Evolutionary conservation across 1,140 invertebrate species (phyloP), one percentile per base, ranked within the genome.

Genomic region (Caerostris extrusa): DNA sequence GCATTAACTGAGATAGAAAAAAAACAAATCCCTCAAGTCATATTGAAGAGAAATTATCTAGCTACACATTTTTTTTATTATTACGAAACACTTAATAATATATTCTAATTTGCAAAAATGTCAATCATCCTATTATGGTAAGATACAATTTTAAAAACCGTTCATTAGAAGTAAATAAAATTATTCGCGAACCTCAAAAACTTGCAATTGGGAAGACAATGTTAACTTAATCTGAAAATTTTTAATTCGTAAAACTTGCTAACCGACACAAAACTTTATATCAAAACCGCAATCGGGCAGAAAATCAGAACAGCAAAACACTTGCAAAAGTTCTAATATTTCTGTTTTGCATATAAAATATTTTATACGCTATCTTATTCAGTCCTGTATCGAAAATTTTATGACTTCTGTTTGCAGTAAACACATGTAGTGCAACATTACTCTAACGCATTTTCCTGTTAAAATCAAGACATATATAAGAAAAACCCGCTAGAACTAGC

Each of bases 361-460:
- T 71, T 91, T 81, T 61, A 77, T 77, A 53, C 55, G 71, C 61
- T 91, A 53, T 56, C 82, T 71, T 60, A 91, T 91, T 91, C 82
- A 53, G 57, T 60, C 17, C 17, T 19, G 58, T 88, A 64, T 88
- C 61, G 10, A 19, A 60, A 82, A 56, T 91, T 91, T 91, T 91
- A 91, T 91, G 61, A 56, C 90, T 81, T 81, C 90, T 64, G n/a
- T 91, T 58, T 60, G 12, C 57, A 82, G 53, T 55, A 82, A 82
- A 91, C 50, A 57, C 64, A 67, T 10, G 10, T 34, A 50, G 55
- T 60, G 12, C 50, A 67, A 60, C 60, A 50, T 85, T 85, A 19
- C 83, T 85, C 55, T 60, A 10, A 85, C 56, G 3, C 56, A 6
- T 14, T n/a, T 83, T 34, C 55, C 55, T 58, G 53, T 83, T 83